These are phyloP conservation scores for Megamerina dolium DNA, from an alignment of 2,888 invertebrate genomes.

Conservation along the genomic window DNA sequence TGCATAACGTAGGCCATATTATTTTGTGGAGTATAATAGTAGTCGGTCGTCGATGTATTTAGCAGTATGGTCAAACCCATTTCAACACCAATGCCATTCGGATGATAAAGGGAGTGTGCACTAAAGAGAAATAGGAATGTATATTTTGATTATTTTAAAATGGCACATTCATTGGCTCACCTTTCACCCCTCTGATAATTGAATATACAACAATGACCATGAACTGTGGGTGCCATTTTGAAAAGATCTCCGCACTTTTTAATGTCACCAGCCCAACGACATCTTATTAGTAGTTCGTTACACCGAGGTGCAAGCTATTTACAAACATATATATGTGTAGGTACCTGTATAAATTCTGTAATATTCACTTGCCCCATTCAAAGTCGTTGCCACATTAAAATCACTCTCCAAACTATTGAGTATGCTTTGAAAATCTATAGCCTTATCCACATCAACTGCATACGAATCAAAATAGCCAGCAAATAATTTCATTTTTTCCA, in stretches of 20 bases:
- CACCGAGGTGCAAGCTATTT: constrained; percentile 32
- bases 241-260: constrained; percentile 30
- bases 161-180: no score
- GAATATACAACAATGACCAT: constrained; percentile 35
- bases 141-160: no score
- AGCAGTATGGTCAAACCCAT: constrained; percentile 27
- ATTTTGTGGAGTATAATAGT: constrained; percentile 24
- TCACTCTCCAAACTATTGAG: constrained; percentile 14
- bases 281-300: constrained; percentile 28
- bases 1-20: constrained; percentile 27
- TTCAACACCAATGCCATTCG: constrained; percentile 15
- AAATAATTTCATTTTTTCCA: constrained; percentile 25
- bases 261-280: constrained; percentile 22
- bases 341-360: no score
- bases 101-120: not conserved
- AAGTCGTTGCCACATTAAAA: not conserved
- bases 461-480: constrained; percentile 26
- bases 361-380: not conserved
- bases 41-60: constrained; percentile 31
- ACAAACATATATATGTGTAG: not conserved
- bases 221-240: constrained; percentile 11
- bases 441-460: constrained; percentile 22
- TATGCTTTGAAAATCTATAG: constrained; percentile 19
- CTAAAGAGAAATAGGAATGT: not conserved
- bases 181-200: constrained; percentile 22